phyloP scores from a whole-genome alignment of 1,140 invertebrate genomes.

The Ganaspis sp. region DNA sequence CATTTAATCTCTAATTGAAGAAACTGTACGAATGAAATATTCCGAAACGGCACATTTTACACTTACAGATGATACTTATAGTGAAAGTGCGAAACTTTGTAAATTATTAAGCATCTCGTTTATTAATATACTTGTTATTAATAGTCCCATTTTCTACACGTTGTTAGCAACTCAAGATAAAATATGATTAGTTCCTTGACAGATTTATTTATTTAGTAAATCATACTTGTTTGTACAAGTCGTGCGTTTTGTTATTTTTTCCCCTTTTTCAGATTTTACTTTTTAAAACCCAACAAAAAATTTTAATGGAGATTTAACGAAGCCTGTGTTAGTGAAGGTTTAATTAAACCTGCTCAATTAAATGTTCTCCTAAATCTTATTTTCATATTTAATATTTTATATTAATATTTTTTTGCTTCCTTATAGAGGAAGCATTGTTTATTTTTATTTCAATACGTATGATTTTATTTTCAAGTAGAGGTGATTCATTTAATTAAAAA shows the following conservation, averaged over 20 bases:
- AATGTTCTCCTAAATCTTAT: too few species aligned
- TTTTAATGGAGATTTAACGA: too few species aligned
- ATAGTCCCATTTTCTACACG: not conserved
- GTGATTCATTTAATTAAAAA: too few species aligned
- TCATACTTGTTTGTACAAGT: not conserved
- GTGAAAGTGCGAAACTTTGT: slow-evolving; percentile 13
- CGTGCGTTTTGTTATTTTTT: not conserved
- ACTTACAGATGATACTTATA: slow-evolving; percentile 15
- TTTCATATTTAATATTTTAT: too few species aligned
- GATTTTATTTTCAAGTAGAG: too few species aligned
- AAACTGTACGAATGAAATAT: slow-evolving; percentile 14
- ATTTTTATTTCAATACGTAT: too few species aligned
- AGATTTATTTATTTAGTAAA: not conserved
- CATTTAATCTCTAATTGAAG: slow-evolving; percentile 18
- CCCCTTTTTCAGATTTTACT: not conserved
- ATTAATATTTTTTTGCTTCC: too few species aligned
- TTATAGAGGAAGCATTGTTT: too few species aligned
- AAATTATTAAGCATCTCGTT: slow-evolving; percentile 14
- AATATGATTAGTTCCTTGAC: not conserved
- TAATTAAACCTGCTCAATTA: too few species aligned
- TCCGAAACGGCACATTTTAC: slow-evolving; percentile 14
- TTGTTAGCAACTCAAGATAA: not conserved
- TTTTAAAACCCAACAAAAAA: not conserved
- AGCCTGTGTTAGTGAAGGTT: too few species aligned
- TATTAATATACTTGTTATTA: slow-evolving; percentile 3